A percentile compares a stretch with the other conserved stretches of the same genome.
Conservation (phyloP, 2,797 vertebrate species). For the Xyrichtys novacula region DNA sequence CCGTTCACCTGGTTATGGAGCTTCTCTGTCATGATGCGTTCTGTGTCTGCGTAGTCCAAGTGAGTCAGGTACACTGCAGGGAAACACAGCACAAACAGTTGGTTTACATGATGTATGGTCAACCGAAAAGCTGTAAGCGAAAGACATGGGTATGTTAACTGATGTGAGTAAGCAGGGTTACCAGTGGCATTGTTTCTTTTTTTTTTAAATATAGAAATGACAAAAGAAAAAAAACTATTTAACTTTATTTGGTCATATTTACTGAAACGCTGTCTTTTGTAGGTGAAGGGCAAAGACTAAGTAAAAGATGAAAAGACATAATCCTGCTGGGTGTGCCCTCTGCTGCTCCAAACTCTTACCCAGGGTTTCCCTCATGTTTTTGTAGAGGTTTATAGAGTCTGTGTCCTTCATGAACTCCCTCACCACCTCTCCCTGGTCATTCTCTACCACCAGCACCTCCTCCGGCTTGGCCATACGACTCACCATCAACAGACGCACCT, state of each 20-base stretch:
- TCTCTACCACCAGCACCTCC: slow-evolving; percentile 98
- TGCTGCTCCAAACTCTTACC: slow-evolving; percentile 80
- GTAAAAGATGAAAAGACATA: too few relatives aligned
- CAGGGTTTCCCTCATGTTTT: slow-evolving; percentile 99
- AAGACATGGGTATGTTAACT: not conserved
- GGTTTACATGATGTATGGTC: not conserved
- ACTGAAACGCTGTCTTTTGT: not conserved
- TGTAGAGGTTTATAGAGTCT: slow-evolving; percentile 98
- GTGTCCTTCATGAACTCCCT: slow-evolving; percentile 99
- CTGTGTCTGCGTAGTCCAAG: slow-evolving; percentile 97
- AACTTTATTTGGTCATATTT: not conserved
- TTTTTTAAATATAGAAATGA: too few relatives aligned
- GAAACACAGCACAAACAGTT: not conserved
- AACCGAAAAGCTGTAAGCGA: too few relatives aligned
- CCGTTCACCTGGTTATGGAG: slow-evolving; percentile 99
- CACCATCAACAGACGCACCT: slow-evolving; percentile 98
- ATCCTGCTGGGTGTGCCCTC: not conserved
- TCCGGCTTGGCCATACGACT: slow-evolving; percentile 99
- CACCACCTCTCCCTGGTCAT: slow-evolving; percentile 99
- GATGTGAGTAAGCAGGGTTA: not conserved
- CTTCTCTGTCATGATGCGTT: slow-evolving; percentile 98
- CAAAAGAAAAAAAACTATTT: not conserved
- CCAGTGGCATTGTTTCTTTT: not conserved
- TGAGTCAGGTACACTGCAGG: slow-evolving; percentile 95
- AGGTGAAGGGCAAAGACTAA: not conserved